A percentile compares a stretch with the other conserved stretches of the same genome.
Conservation (phyloP, 2,797 vertebrate species). For the Eutrigla gurnardus region DNA sequence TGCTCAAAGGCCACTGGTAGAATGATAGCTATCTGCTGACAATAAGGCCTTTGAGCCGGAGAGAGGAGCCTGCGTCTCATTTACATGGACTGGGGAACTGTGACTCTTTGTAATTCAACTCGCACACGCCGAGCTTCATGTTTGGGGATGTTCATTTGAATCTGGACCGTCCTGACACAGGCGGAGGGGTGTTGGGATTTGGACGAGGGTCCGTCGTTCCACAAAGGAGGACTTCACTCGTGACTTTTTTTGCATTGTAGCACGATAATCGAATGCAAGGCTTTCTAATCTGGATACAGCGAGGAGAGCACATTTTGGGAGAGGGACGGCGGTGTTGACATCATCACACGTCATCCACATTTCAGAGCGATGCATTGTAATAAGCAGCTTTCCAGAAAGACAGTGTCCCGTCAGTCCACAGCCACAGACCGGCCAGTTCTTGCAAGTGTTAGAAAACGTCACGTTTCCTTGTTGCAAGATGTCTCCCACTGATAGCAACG, state of each 20-base stretch:
- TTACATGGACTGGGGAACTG: conserved; percentile 79
- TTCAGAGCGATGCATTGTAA: conserved; percentile 1
- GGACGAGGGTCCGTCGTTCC: conserved; percentile 51
- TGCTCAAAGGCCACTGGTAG: conserved; percentile 58
- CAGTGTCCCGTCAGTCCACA: not conserved
- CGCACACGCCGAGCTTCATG: conserved; percentile 52
- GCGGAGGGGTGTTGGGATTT: conserved; percentile 42
- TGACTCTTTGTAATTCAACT: conserved; percentile 77
- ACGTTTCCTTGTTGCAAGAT: conserved; percentile 62
- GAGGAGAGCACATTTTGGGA: conserved; percentile 19
- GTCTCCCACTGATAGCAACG: conserved; percentile 37
- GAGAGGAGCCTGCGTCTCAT: conserved; percentile 71
- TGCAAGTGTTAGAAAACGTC: conserved; percentile 51
- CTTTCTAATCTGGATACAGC: conserved; percentile 42
- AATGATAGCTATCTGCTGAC: conserved; percentile 69
- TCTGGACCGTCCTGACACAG: conserved; percentile 44
- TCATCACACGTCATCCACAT: conserved; percentile 37
- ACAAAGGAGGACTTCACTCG: conserved; percentile 68
- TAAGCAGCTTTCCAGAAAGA: not conserved
- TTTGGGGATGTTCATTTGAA: conserved; percentile 59
- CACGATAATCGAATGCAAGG: conserved; percentile 39
- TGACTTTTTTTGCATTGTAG: conserved; percentile 60
- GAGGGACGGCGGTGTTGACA: conserved; percentile 20
- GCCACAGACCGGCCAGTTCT: conserved; percentile 15
- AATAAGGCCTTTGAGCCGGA: conserved; percentile 78